Base-by-base conservation (phyloP, 2,888 invertebrate species). In the Acrobasis consociella region DNA sequence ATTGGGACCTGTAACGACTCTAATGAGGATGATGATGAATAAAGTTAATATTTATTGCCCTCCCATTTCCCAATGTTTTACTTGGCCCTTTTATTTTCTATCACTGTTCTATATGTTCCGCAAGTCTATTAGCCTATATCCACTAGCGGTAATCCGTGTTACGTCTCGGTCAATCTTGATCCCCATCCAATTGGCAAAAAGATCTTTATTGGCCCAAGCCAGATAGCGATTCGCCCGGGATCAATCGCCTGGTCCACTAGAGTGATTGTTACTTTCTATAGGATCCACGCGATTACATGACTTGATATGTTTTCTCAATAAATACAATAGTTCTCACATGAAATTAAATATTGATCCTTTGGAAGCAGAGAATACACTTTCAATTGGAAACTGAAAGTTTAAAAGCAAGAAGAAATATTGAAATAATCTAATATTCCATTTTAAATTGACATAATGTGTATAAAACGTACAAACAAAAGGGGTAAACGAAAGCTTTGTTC, bases 151-250 rank as follows among this genome's bases (percentile, higher is more conserved):
- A 81, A 84, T 81, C 79, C 76, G 73, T 74, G 77, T 76, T 76
- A 73, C 78, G 76, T 78, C 76, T 70, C 74, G 70, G 68, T 69
- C 75, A 77, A 73, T 74, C 72, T 75, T 74, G 76, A 78, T 83
- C 83, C 83, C 80, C 73, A 77, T 76, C 80, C 84, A 82, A 87
- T 86, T 83, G 86, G 82, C 78, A 80, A 85, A 87, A 86, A 83
- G 77, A 85, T 87, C 85, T 86, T 82, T 85, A 87, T 85, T 86
- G 85, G 82, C 78, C 80, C 75, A 83, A 83, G 79, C 78, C 80
- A 84, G 81, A 81, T 78, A 80, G 77, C 78, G 77, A 82, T 83
- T 82, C 76, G 70, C 73, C 62, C 68, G 74, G 77, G 81, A 83
- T 84, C 84, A 85, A 83, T 85, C 81, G 84, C 49, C 51, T 60